Evolutionary conservation across 2,113 vertebrate species (phyloP).

Genomic region (Butastur rufipennis): DNA sequence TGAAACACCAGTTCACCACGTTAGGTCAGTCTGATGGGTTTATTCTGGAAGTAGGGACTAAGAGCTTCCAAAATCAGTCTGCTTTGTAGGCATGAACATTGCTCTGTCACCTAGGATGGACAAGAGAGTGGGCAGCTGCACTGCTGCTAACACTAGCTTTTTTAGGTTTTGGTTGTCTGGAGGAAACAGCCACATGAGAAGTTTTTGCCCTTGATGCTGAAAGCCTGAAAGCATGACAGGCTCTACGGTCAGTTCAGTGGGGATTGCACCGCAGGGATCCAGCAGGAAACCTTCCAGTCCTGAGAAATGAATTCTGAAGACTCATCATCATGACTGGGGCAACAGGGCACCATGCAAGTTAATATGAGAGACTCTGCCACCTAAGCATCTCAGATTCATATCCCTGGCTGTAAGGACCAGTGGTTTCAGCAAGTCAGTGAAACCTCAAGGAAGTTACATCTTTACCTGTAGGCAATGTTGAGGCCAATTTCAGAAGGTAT

Average conservation of each 20-base stretch:
- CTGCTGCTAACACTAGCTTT: not conserved
- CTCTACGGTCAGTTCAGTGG: not conserved
- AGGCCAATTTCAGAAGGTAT: not conserved
- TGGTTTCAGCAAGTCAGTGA: not conserved
- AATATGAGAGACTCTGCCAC: not conserved
- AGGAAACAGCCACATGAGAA: not conserved
- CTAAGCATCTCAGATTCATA: not conserved
- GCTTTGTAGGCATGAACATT: not conserved
- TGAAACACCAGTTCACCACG: not conserved
- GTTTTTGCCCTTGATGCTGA: not conserved
- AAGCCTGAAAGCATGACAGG: not conserved
- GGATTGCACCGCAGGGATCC: not conserved
- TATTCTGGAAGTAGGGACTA: not conserved
- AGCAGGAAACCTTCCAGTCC: not conserved
- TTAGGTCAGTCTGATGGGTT: not conserved
- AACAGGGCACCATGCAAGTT: not conserved
- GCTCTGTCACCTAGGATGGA: not conserved
- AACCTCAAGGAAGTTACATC: not conserved
- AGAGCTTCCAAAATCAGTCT: not conserved
- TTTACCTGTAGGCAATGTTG: not conserved
- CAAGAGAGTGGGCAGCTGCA: not conserved
- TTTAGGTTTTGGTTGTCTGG: not conserved
- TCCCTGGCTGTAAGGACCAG: not conserved
- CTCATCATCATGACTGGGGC: fast-evolving
- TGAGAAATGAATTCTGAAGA: not conserved